phyloP scores from a whole-genome alignment of 2,797 vertebrate species.

The Triplophysa yarkandensis region DNA sequence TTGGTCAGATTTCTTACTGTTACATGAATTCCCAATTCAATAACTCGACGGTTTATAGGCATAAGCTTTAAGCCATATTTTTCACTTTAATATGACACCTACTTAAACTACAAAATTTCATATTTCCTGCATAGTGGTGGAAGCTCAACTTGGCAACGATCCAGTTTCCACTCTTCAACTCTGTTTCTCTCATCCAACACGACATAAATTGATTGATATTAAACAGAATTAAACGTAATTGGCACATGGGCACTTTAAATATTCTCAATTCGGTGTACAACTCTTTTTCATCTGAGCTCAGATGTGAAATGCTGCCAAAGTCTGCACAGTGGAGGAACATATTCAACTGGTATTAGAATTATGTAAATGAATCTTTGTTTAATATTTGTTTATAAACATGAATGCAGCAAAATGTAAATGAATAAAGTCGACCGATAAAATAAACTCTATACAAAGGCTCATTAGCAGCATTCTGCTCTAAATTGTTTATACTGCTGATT shows the following conservation, averaged over 20 bases:
- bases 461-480: too few species aligned
- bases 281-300: conserved; percentile 4
- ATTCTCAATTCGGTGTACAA: conserved; percentile 23
- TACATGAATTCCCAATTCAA: conserved; percentile 32
- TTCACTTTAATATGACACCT: conserved; percentile 39
- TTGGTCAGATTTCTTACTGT: not conserved
- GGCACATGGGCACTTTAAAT: conserved; percentile 44
- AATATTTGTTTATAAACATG: conserved; percentile 4
- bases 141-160: conserved; percentile 15
- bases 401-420: conserved; percentile 1
- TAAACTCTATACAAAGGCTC: too few species aligned
- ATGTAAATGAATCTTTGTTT: conserved; percentile 6
- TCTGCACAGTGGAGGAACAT: not conserved
- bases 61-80: conserved; percentile 18
- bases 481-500: too few species aligned
- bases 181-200: conserved; percentile 25
- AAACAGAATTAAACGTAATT: conserved; percentile 35
- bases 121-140: conserved; percentile 22
- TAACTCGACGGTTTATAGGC: conserved; percentile 26
- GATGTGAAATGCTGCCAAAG: not conserved
- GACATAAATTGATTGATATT: conserved; percentile 39
- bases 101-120: conserved; percentile 29
- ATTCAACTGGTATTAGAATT: not conserved
- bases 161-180: conserved; percentile 12
- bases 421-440: too few species aligned